These are phyloP conservation scores for Microtus pennsylvanicus DNA, from an alignment of 2,113 vertebrate genomes.

Conservation along the genomic window DNA sequence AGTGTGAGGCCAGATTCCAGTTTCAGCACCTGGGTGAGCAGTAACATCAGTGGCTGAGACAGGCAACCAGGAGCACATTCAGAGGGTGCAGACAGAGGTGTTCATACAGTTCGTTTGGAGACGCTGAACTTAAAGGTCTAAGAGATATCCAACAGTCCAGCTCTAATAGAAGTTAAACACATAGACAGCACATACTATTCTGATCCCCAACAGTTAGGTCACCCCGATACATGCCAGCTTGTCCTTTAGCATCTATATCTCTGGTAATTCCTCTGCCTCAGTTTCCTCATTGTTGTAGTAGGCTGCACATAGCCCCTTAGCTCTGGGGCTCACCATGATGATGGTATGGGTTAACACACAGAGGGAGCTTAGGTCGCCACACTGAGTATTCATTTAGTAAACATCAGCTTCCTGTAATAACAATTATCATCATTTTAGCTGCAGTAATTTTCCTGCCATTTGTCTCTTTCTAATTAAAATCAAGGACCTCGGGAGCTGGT, in stretches of 20 bases:
- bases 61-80: not conserved
- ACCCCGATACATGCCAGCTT: fast-evolving
- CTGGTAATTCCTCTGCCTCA: not conserved
- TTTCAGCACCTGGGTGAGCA: not conserved
- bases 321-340: not conserved
- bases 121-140: not conserved
- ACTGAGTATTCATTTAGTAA: not conserved
- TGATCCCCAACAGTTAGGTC: not conserved
- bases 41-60: not conserved
- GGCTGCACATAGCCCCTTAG: not conserved
- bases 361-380: slow-evolving; percentile 9
- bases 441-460: slow-evolving; percentile 56
- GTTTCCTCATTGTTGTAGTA: not conserved
- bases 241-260: not conserved
- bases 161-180: not conserved
- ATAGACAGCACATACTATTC: not conserved
- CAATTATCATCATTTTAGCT: slow-evolving; percentile 53
- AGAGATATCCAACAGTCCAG: fast-evolving
- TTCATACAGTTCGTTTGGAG: not conserved
- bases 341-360: not conserved
- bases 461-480: slow-evolving; percentile 73
- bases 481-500: slow-evolving; percentile 42
- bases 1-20: not conserved
- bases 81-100: not conserved
- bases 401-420: slow-evolving; percentile 44